Evolutionary conservation across 1,140 invertebrate species (phyloP), one percentile per base, ranked within the genome.

Genomic region (Tetraneura akinire): DNA sequence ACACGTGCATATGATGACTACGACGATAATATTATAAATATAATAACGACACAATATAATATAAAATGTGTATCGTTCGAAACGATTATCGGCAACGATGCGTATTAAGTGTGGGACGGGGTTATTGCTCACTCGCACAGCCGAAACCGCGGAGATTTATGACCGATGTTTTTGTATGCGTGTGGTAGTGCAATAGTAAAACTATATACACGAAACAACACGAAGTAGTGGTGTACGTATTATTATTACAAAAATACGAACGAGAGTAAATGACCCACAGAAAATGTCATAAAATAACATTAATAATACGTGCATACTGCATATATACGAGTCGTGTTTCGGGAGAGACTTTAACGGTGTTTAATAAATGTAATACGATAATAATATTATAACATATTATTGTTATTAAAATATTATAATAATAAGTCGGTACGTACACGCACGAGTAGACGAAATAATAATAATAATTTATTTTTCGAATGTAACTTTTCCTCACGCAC

Each of bases 61-160:
- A 10, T 6, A 26, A 62, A 32, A 32, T 62, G 60, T 37, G 29
- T 32, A 62, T 62, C 26, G 60, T 32, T 62, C 26, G 21, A 68
- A 45, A 68, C 66, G 66, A 47, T 47, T 47, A 68, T 68, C 42
- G 37, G 66, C n/a, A 68, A 68, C 66, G 66, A 68, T 6, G 66
- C 66, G 66, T 68, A 47, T 47, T 47, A 47, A 47, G 37, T 68
- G 42, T 47, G 14, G 66, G 37, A 47, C 21, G 37, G 66, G 66
- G 64, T 45, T 68, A 68, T 68, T 68, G 32, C 32, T 37, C 32
- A 37, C 32, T 4, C 32, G 8, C 32, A 37, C 32, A 55, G 23
- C 37, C 13, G 21, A 42, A n/a, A 21, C 64, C n/a, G n/a, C 8
- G 37, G 64, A 68, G 64, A 68, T 68, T 68, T 68, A 68, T 68